Evolutionary conservation across 2,797 vertebrate species (phyloP).

Genomic region (Novumbra hubbsi): DNA sequence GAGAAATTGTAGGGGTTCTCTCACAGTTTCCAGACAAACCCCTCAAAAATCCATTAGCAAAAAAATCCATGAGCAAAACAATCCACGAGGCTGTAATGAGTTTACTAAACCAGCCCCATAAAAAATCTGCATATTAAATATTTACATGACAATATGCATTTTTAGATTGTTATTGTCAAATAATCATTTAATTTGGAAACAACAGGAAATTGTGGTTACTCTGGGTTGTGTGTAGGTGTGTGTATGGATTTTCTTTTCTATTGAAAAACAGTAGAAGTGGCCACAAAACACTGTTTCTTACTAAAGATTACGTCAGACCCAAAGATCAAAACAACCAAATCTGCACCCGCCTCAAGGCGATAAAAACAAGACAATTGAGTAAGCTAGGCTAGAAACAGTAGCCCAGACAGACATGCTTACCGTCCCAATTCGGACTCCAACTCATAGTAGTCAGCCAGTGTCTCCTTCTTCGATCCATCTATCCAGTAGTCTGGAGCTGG

Average conservation of each 20-base stretch:
- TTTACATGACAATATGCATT: background rate
- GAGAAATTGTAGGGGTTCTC: too few relatives aligned
- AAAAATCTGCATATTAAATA: background rate
- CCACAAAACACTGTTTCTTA: background rate
- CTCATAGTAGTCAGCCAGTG: slow-evolving; percentile 80
- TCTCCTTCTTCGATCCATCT: slow-evolving; percentile 84
- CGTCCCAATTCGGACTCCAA: slow-evolving; percentile 87
- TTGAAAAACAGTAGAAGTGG: background rate
- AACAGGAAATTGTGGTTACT: slow-evolving; percentile 31
- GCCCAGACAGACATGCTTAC: slow-evolving; percentile 61
- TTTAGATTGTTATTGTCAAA: slow-evolving; percentile 1
- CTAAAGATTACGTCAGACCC: background rate
- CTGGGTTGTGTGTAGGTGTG: background rate
- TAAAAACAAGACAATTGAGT: background rate
- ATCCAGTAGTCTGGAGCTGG: slow-evolving; percentile 85
- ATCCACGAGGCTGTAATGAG: too few relatives aligned
- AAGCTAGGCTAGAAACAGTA: background rate
- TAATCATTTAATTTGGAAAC: background rate
- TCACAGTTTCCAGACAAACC: too few relatives aligned
- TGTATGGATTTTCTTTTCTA: background rate
- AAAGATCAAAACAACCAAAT: background rate
- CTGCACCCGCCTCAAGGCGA: background rate
- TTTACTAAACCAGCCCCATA: background rate
- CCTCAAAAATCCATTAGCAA: too few relatives aligned
- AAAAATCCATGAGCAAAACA: too few relatives aligned